Conservation (phyloP, 2,113 vertebrate species). For the Axis porcinus region DNA sequence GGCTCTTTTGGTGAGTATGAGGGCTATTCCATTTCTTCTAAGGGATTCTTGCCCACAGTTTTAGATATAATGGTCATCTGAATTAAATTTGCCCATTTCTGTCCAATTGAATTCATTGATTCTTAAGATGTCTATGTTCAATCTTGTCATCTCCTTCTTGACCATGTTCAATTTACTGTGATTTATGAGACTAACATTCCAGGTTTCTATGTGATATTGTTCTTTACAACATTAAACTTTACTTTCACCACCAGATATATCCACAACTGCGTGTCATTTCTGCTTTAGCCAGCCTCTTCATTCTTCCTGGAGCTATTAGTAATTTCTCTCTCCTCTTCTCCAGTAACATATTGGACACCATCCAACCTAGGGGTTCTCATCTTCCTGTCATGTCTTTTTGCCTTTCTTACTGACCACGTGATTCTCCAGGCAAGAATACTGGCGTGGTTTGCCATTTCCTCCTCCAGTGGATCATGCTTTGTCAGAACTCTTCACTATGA, state of each 20-base stretch:
- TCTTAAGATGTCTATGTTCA: neutral
- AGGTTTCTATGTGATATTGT: neutral
- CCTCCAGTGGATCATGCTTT: neutral
- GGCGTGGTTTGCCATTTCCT: fast-evolving
- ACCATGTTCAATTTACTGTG: neutral
- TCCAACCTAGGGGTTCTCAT: neutral
- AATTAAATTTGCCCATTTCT: neutral
- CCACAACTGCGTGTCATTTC: neutral
- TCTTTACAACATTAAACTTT: neutral
- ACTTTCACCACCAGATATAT: neutral
- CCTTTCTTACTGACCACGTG: neutral
- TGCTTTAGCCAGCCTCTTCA: neutral
- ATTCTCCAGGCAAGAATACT: neutral
- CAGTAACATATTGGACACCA: neutral
- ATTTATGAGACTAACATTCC: neutral
- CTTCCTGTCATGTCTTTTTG: neutral
- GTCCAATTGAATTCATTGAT: neutral
- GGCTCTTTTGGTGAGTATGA: neutral
- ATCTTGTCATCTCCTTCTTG: neutral
- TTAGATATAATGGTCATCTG: neutral
- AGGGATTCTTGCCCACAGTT: neutral
- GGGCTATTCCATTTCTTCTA: neutral
- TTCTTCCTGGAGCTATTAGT: neutral
- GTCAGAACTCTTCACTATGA: neutral
- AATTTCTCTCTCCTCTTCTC: neutral